These are phyloP conservation scores for Rosalia funebris DNA, from an alignment of 2,888 invertebrate species.

Conservation along the genomic window DNA sequence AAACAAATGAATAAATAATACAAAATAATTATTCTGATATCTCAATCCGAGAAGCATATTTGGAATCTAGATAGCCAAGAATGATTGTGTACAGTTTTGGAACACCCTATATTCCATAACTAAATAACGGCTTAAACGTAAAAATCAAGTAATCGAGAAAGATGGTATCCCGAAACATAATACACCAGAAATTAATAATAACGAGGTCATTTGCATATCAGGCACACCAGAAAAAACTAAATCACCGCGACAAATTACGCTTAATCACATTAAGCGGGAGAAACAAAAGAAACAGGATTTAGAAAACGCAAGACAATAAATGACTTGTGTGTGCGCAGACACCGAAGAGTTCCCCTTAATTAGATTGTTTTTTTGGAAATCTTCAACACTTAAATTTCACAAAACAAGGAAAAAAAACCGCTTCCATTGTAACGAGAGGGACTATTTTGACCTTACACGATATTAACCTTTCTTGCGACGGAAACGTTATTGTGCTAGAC, in stretches of 20 bases:
- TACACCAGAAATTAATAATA: no score
- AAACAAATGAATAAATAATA: no score
- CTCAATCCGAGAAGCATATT: no score
- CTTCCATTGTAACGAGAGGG: background rate
- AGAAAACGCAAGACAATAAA: background rate
- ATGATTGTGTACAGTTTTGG: no score
- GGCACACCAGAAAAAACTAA: background rate
- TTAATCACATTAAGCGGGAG: background rate
- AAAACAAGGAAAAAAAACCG: background rate
- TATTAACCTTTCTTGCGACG: background rate
- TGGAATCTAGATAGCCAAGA: no score
- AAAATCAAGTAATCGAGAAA: no score
- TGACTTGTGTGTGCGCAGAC: background rate
- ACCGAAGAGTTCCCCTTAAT: background rate
- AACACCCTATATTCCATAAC: no score
- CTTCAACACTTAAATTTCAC: background rate
- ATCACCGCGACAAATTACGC: background rate
- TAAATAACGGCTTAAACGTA: no score
- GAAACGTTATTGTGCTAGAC: no score
- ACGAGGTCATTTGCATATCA: no score
- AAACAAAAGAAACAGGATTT: conserved; percentile 17
- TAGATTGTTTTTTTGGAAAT: background rate
- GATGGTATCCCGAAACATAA: no score
- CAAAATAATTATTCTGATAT: no score
- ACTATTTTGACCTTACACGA: background rate